A percentile compares a stretch with the other conserved stretches of the same genome.
phyloP scores from a whole-genome alignment of 2,797 vertebrate species.

The Platyrinchus mystaceus region DNA sequence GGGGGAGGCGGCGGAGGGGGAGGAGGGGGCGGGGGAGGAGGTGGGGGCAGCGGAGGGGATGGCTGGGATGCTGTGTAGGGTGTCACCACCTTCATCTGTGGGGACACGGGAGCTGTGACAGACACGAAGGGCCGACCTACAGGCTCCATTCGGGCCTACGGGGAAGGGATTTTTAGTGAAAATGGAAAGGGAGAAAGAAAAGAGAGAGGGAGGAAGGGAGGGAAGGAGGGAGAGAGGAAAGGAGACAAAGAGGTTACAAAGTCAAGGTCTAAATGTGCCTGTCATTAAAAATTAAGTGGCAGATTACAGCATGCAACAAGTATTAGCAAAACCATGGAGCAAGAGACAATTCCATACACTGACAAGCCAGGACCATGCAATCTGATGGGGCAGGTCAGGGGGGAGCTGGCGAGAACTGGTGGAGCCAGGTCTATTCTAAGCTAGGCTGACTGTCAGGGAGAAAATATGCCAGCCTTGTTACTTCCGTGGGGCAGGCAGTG shows the following conservation, averaged over 20 bases:
- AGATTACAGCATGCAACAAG: slow-evolving; percentile 47
- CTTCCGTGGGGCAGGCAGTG: neutral
- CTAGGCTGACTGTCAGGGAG: neutral
- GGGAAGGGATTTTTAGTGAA: slow-evolving; percentile 35
- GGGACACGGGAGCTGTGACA: slow-evolving; percentile 79
- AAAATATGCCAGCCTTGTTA: neutral
- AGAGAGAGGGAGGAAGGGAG: neutral
- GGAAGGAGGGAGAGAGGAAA: neutral
- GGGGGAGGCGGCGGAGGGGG: slow-evolving; percentile 70
- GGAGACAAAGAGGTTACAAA: slow-evolving; percentile 66
- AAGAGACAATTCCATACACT: neutral
- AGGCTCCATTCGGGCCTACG: slow-evolving; percentile 75
- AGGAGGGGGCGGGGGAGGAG: slow-evolving; percentile 71
- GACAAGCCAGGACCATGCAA: neutral
- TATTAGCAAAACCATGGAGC: neutral
- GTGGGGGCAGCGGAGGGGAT: slow-evolving; percentile 46
- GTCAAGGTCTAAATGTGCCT: slow-evolving; percentile 52
- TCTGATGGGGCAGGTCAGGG: neutral
- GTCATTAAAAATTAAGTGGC: slow-evolving; percentile 22
- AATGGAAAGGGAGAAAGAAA: slow-evolving; percentile 1
- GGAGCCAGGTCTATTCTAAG: neutral
- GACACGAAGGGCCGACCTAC: slow-evolving; percentile 83
- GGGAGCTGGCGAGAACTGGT: neutral
- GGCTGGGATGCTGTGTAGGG: slow-evolving; percentile 77
- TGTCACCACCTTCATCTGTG: slow-evolving; percentile 78